Base-by-base conservation (phyloP, 1,140 invertebrate genomes). In the Nixonia krombeini region DNA sequence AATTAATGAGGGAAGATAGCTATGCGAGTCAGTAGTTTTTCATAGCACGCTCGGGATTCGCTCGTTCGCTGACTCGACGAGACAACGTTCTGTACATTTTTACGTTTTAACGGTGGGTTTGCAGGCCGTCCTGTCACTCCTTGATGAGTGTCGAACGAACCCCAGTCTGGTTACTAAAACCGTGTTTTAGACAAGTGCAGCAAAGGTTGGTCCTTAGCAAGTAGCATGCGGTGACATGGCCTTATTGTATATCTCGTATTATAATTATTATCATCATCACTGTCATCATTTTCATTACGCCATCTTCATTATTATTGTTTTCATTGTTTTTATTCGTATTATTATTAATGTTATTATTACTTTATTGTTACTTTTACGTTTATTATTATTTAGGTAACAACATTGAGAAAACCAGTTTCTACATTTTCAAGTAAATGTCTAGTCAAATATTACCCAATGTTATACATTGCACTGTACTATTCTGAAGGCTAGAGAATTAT, bases 161-260 rank as follows among this genome's bases (percentile, higher is more conserved):
- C 71, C 78, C 79, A 83, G 79, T 83, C 81, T 84, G 83, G 83
- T 85, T 85, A 81, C 79, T 84, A 83, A 83, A 84, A 80, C 75
- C 80, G 78, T 83, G 80, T 85, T 84, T 83, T 82, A 83, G 81
- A 81, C 81, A 84, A 84, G 81, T 80, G 71, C 78, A 82, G 82
- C 79, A 85, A 85, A 71, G 83, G 82, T 85, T 83, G 83, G 82
- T 83, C 82, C 81, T 84, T 83, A 84, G 82, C 76, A 85, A 84
- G 75, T 84, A 85, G 83, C 83, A 85, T 85, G 83, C 75, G 79
- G 83, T 83, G 82, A 85, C 75, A 79, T 84, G 80, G 82, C 81
- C 82, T 84, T 81, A 80, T 57, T 81, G 73, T 82, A 75, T 78
- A 78, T 80, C 70, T 79, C 67, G 59, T 70, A 72, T 72, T 72